Evolutionary conservation across 2,797 vertebrate species (phyloP), one percentile per base, ranked within the genome.

Genomic region (Xenentodon cancila): DNA sequence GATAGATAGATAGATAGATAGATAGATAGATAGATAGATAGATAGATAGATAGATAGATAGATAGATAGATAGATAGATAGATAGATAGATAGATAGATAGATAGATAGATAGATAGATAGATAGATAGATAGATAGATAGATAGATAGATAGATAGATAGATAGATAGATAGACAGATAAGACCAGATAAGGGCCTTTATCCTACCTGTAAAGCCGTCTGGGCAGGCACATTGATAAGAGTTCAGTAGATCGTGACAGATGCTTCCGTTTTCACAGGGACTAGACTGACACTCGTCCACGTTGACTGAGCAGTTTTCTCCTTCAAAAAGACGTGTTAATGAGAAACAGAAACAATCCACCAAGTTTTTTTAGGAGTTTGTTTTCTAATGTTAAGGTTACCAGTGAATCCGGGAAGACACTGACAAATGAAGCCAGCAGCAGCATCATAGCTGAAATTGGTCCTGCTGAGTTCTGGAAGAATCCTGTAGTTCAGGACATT

Each of bases 371-470:
- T 3, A 17, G 7, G 25, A 3, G 3, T 25, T 27, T 15, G 42
- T 37, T 49, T 9, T 13, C 13, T 13, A 13, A 18, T 2, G n/a
- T 21, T 13, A 45, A 21, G 4, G 88, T 94, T 77, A 98, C 97
- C 97, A 44, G 88, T 84, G 61, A 97, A 98, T 58, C 97, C 97
- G 0, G 92, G 79, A 21, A 69, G 88, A 73, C 97, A 99, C 32
- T 22, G 89, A 67, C 97, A 99, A 75, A 96, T 74, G 82, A 95
- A 97, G 0, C 97, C 97, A 0, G 91, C 92, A 0, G 97, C 96
- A 0, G 67, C 70, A 52, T 81, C 82, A 21, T 94, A 96, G 88
- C 88, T 94, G 91, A 98, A 97, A 9, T 67, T 63, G 9, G 27
- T 57, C 0, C 42, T 4, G 3, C 84, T 84, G 57, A 97, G 94